These are phyloP conservation scores for Cebidichthys violaceus DNA, from an alignment of 2,113 vertebrate genomes.

Conservation along the genomic window DNA sequence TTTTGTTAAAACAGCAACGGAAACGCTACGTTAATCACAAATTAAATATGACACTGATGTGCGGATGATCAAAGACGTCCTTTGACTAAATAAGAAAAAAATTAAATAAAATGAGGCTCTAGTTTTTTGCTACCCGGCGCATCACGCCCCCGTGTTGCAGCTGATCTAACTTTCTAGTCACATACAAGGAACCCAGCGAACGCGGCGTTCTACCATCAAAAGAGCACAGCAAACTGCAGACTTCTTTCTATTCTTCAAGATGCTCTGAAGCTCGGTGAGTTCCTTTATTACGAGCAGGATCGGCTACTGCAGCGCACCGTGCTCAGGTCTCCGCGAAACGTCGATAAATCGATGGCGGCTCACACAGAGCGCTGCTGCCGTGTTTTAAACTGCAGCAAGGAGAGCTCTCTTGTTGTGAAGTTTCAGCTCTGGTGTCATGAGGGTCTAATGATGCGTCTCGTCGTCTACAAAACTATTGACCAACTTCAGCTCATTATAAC, in stretches of 20 bases:
- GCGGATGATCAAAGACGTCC: not conserved
- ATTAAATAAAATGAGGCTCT: not conserved
- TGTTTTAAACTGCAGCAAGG: not conserved
- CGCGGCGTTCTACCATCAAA: not conserved
- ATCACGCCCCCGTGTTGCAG: not conserved
- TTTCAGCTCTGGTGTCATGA: not conserved
- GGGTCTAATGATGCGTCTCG: not conserved
- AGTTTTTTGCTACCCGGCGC: not conserved
- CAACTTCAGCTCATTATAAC: not conserved
- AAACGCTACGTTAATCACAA: not conserved
- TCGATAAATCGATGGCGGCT: conserved; percentile 11
- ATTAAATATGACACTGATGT: not conserved
- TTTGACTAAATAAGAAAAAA: not conserved
- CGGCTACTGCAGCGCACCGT: not conserved
- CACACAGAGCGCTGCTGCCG: not conserved
- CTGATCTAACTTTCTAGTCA: not conserved
- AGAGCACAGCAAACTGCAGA: not conserved
- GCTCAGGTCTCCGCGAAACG: not conserved
- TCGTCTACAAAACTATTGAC: not conserved
- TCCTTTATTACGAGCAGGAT: not conserved
- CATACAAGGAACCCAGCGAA: not conserved
- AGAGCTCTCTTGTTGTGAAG: not conserved
- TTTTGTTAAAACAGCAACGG: not conserved
- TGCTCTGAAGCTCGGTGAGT: not conserved
- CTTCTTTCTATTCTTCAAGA: not conserved